Conservation (phyloP, 2,888 invertebrate genomes). For the Anthrax anthrax region DNA sequence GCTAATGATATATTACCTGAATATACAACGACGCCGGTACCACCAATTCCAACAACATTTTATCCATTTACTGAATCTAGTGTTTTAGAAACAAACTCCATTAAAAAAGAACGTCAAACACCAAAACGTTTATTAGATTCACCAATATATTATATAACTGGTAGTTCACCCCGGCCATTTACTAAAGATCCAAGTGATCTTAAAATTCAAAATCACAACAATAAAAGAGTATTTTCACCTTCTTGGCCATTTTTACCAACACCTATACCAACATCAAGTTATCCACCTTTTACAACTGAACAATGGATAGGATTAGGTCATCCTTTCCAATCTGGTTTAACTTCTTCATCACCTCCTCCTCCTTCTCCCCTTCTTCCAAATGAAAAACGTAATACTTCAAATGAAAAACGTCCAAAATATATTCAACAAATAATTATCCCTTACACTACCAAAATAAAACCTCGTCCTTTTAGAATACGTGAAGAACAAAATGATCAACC, state of each 20-base stretch:
- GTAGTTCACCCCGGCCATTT: conserved; percentile 41
- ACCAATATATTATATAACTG: conserved; percentile 41
- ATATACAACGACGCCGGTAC: conserved; percentile 5
- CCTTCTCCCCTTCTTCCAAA: conserved; percentile 12
- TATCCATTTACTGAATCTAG: conserved; percentile 1
- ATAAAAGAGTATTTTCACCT: conserved; percentile 10
- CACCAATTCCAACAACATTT: background rate
- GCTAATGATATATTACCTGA: background rate
- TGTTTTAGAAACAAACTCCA: background rate
- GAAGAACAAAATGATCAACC: conserved; percentile 26
- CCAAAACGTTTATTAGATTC: conserved; percentile 39
- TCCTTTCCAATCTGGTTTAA: conserved; percentile 12
- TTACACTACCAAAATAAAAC: conserved; percentile 49
- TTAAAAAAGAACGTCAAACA: conserved; percentile 23
- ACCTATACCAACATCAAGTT: conserved; percentile 26
- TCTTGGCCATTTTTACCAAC: conserved; percentile 20
- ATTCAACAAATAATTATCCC: conserved; percentile 74
- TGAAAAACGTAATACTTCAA: background rate
- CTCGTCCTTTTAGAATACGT: conserved; percentile 38
- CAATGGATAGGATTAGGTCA: conserved; percentile 26
- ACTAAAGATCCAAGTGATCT: conserved; percentile 31
- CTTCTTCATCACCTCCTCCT: background rate
- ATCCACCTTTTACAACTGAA: conserved; percentile 28
- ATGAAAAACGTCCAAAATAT: conserved; percentile 42
- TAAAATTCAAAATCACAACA: conserved; percentile 15